Evolutionary conservation across 1,140 invertebrate species (phyloP).

Genomic region (Penaeus chinensis): DNA sequence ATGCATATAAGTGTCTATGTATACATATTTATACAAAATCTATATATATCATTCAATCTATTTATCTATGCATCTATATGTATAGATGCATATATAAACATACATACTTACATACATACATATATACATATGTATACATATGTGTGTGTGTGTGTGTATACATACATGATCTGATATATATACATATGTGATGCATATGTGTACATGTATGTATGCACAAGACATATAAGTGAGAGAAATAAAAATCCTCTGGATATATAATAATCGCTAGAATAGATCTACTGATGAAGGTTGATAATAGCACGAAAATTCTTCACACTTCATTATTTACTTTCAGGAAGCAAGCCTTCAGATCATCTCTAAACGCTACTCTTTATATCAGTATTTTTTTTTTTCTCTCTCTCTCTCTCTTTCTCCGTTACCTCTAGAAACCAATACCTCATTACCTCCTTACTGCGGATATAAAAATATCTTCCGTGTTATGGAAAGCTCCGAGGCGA

Average conservation of each 20-base stretch:
- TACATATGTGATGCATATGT: background rate
- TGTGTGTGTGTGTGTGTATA: background rate
- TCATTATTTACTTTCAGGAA: background rate
- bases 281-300: background rate
- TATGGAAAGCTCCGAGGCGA: too few species aligned
- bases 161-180: background rate
- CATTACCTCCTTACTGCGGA: background rate
- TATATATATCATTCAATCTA: background rate
- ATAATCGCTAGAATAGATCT: too few species aligned
- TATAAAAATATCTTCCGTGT: too few species aligned
- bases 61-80: background rate
- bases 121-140: background rate
- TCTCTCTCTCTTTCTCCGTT: background rate
- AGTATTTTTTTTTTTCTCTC: background rate
- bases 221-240: too few species aligned
- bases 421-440: conserved; percentile 21
- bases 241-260: too few species aligned
- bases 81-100: background rate
- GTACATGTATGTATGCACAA: too few species aligned
- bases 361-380: too few species aligned
- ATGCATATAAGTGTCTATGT: conserved; percentile 2
- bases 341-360: background rate
- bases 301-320: background rate
- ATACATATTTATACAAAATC: background rate
- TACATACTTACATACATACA: too few species aligned